Base-by-base conservation (phyloP, 2,113 vertebrate species). In the Dasypus novemcinctus region DNA sequence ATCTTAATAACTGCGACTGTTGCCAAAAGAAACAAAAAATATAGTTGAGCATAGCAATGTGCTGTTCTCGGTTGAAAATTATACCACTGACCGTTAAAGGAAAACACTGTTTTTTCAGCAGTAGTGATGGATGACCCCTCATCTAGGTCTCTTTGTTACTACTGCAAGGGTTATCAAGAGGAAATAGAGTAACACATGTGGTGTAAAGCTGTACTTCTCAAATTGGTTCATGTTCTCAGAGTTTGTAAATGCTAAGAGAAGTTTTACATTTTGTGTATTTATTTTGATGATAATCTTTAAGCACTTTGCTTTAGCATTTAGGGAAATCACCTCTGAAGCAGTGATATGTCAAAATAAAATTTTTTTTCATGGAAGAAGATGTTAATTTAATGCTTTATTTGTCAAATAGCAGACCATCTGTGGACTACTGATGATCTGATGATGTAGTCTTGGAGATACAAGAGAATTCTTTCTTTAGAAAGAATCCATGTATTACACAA, bases 231-330 rank as follows among this genome's bases (percentile, higher is more conserved):
- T 12, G 21, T 49, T 85, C 89, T 79, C 7, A 66, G 82, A 14
- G 21, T 71, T 75, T 88, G 18, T 49, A 71, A 94, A 94, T 69
- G 79, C 31, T 36, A 63, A 85, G 31, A 72, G n/a, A 74, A 83
- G 12, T 57, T 23, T 83, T 59, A 43, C 3, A 36, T 82, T 79
- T 86, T 87, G 43, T 83, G 25, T 90, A 7, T 93, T 93, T 93
- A 59, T 66, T 87, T 90, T 93, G 61, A 85, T 93, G 74, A 41
- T 33, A 46, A 10, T 89, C 14, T 91, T 83, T 76, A 15, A 74
- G 61, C 12, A 95, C 81, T 76, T 89, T 57, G 43, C 61, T 71
- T 95, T 69, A 69, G 64, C 29, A 64, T 76, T 95, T 69, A 87
- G 46, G 15, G 27, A 76, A 90, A 64, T 31, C 68, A 43, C 11